Percentiles rank a stretch among this genome's conserved stretches.
Evolutionary conservation across 2,888 invertebrate species (phyloP).

Genomic region (Stenichneumon culpator): DNA sequence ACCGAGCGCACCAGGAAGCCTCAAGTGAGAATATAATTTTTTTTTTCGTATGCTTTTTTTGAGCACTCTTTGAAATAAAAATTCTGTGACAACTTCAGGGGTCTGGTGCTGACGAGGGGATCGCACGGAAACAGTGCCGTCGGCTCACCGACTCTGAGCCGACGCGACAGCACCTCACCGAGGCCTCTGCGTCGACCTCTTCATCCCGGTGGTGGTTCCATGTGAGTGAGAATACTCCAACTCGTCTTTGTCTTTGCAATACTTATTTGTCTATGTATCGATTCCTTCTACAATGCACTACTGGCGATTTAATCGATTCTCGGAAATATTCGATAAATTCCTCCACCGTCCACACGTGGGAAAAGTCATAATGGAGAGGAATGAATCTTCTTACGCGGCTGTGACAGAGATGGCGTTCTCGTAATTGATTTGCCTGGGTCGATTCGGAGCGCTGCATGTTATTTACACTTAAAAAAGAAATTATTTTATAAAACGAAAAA

Average conservation of each 20-base stretch:
- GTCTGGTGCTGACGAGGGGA: slow-evolving; percentile 82
- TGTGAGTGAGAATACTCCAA: slow-evolving; percentile 84
- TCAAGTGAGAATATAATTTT: slow-evolving; percentile 87
- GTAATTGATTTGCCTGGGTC: background rate
- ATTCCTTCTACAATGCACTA: slow-evolving; percentile 79
- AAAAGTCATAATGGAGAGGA: slow-evolving; percentile 6
- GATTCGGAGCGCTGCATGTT: background rate
- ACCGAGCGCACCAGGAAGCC: slow-evolving; percentile 92
- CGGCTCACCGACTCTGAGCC: slow-evolving; percentile 81
- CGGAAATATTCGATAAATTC: slow-evolving; percentile 10
- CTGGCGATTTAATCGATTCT: slow-evolving; percentile 47
- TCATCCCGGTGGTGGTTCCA: slow-evolving; percentile 84
- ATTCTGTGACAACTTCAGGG: slow-evolving; percentile 71
- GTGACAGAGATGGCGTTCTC: background rate
- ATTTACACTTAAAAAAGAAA: background rate
- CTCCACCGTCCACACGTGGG: slow-evolving; percentile 2
- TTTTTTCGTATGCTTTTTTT: background rate
- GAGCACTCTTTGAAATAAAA: background rate
- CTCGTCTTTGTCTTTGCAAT: slow-evolving; percentile 80
- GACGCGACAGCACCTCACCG: slow-evolving; percentile 83
- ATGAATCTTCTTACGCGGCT: slow-evolving; percentile 4
- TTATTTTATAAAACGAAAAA: background rate
- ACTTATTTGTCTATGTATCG: slow-evolving; percentile 79
- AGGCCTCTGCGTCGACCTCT: slow-evolving; percentile 82
- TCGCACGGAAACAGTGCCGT: slow-evolving; percentile 78